Evolutionary conservation across 1,140 invertebrate species (phyloP).

Genomic region (Drosophila arawakana): DNA sequence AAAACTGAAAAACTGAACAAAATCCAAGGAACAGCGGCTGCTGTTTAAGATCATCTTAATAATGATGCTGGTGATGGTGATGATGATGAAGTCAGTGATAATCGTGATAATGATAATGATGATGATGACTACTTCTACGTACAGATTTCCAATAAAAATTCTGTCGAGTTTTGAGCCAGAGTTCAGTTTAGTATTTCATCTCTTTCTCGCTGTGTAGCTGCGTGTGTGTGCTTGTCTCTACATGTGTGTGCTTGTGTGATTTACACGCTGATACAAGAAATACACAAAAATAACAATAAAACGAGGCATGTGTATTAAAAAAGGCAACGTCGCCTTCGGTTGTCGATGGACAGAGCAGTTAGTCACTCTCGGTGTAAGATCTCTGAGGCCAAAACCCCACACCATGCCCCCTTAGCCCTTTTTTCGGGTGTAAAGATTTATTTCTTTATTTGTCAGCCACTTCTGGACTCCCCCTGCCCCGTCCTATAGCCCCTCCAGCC

Average conservation of each 20-base stretch:
- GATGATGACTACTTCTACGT: constrained; percentile 78
- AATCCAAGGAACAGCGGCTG: constrained; percentile 46
- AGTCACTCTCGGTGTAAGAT: constrained; percentile 59
- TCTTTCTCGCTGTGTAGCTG: background rate
- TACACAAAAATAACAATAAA: constrained; percentile 70
- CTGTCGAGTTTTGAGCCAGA: constrained; percentile 43
- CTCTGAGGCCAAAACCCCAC: background rate
- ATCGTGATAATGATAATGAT: constrained; percentile 13
- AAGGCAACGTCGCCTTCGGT: constrained; percentile 29
- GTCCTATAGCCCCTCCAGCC: background rate
- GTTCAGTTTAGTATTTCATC: constrained; percentile 61
- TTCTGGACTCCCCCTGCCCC: constrained; percentile 11
- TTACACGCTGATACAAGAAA: constrained; percentile 77
- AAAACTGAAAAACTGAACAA: constrained; percentile 21
- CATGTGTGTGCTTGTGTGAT: constrained; percentile 51
- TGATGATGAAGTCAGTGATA: constrained; percentile 2
- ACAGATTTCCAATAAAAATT: constrained; percentile 80
- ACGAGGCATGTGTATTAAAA: constrained; percentile 22
- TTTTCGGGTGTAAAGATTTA: constrained; percentile 70
- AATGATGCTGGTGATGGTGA: constrained; percentile 26
- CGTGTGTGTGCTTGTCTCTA: constrained; percentile 3
- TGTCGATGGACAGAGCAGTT: constrained; percentile 59
- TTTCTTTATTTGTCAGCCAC: constrained; percentile 76
- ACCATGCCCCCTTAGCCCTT: constrained; percentile 4
- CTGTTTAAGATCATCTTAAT: constrained; percentile 22